Evolutionary conservation across 1,140 invertebrate species (phyloP), one percentile per base, ranked within the genome.

Genomic region (Mesaphorura yosii): DNA sequence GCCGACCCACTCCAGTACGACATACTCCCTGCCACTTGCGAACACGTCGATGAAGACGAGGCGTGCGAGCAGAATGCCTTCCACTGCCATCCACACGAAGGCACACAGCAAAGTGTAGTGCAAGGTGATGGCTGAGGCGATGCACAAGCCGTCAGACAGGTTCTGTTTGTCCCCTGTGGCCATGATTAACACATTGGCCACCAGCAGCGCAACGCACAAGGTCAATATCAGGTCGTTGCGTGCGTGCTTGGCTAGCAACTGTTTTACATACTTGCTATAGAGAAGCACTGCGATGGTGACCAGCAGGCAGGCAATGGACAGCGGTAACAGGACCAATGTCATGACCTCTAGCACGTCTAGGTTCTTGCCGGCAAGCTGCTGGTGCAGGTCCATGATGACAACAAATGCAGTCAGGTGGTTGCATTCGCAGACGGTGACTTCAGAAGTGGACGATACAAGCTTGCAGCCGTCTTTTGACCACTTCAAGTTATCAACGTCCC

Each of bases 391-490:
- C 74, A 76, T 76, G 1, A 76, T 53, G 12, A 76, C 65, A 38
- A 76, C 78, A 68, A 81, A 80, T 65, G 76, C 75, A n/a, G 77
- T 80, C n/a, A 81, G 64, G 65, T 80, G 78, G 57, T 73, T 66
- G 65, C 78, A 80, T 51, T 71, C 64, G 62, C 78, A 80, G 3
- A 69, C 64, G 3, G 78, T 76, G 59, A 75, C 71, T 14, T 70
- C 70, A 2, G 59, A 51, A 63, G 76, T 76, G 20, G 67, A 69
- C 3, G 54, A 49, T 3, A 70, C 54, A 3, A 77, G 51, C 34
- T 60, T 52, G 61, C 78, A 80, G 2, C 78, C 78, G 46, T 49
- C 29, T 0, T 42, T 28, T 0, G 51, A 52, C 68, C 64, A 40
- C 55, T 48, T 1, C 40, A 10, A 17, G 10, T 10, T 10, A 6